Conservation (phyloP, 1,140 invertebrate genomes). For the Aphelinus certus region DNA sequence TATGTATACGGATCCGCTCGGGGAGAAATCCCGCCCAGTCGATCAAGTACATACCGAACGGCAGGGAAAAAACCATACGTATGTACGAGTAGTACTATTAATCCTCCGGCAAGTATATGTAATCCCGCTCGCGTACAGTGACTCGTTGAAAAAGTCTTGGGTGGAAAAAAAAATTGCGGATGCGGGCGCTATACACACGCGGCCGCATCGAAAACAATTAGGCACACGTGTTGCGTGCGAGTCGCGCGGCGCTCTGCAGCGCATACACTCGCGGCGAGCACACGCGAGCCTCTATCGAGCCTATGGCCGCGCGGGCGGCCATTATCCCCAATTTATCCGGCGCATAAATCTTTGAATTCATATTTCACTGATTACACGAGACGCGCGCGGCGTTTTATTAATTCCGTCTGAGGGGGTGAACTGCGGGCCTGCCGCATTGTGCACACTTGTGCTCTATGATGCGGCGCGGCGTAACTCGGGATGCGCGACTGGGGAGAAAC, state of each 20-base stretch:
- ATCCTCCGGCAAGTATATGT: too few species aligned
- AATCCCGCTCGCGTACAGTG: too few species aligned
- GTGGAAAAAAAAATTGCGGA: too few species aligned
- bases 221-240: slow-evolving; percentile 52
- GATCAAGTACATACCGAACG: too few species aligned
- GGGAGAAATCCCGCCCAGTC: too few species aligned
- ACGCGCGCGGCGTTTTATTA: not conserved
- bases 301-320: not conserved
- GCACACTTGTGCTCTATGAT: not conserved
- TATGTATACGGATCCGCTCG: too few species aligned
- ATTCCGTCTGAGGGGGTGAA: too few species aligned
- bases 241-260: not conserved
- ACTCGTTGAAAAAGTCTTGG: too few species aligned
- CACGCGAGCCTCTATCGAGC: not conserved
- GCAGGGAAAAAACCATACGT: too few species aligned
- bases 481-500: not conserved
- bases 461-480: not conserved
- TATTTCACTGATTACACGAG: slow-evolving; percentile 3
- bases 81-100: too few species aligned
- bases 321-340: slow-evolving; percentile 19
- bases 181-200: too few species aligned
- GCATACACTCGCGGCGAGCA: not conserved
- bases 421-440: too few species aligned
- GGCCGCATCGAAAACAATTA: slow-evolving; percentile 54
- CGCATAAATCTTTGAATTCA: not conserved